A percentile compares a stretch with the other conserved stretches of the same genome.
Conservation (phyloP, 2,113 vertebrate genomes). For the Xiphophorus hellerii region DNA sequence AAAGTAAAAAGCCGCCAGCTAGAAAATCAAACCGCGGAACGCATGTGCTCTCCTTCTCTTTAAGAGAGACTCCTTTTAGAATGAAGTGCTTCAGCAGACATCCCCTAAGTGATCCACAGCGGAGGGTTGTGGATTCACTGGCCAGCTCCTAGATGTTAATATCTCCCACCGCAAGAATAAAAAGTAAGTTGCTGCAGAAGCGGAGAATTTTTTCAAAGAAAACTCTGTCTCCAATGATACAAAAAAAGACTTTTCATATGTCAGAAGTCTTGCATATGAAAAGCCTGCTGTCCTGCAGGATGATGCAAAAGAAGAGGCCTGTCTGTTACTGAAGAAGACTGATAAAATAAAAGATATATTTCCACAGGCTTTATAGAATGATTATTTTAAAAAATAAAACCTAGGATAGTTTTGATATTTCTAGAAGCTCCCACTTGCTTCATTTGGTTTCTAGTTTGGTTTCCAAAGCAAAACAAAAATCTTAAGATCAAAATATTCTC, state of each 20-base stretch:
- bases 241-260: conserved; percentile 3
- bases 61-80: conserved; percentile 13
- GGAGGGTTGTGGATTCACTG: conserved; percentile 24
- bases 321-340: conserved; percentile 1
- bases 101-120: conserved; percentile 11
- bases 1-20: conserved; percentile 3
- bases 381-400: neutral
- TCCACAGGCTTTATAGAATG: neutral
- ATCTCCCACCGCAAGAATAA: conserved; percentile 33
- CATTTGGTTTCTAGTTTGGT: no score
- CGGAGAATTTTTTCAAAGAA: conserved; percentile 15
- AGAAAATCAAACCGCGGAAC: conserved; percentile 31
- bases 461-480: conserved; percentile 5
- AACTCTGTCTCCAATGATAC: neutral
- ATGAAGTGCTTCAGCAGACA: conserved; percentile 13
- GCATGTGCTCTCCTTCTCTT: conserved; percentile 14
- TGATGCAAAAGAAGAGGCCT: neutral
- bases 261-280: conserved; percentile 12
- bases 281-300: neutral
- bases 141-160: conserved; percentile 31
- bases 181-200: conserved; percentile 21
- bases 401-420: neutral
- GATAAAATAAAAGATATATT: neutral
- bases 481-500: conserved; percentile 15
- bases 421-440: no score